Percentiles rank a stretch among this genome's conserved stretches.
phyloP scores from a whole-genome alignment of 2,113 vertebrate species.

The Strix aluco region DNA sequence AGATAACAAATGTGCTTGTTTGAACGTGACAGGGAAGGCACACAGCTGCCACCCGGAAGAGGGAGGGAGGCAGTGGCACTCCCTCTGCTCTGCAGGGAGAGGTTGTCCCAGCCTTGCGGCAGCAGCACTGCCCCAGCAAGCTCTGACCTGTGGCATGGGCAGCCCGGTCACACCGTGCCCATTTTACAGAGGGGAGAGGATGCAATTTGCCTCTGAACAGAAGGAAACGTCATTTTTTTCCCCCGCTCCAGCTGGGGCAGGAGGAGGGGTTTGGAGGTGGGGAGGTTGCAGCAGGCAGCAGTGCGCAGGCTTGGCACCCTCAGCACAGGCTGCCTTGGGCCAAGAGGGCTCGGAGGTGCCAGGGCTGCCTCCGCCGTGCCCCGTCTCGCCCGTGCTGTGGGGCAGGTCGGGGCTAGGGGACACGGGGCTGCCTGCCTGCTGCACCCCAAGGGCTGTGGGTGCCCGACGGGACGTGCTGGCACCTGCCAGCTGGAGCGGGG shows the following conservation, averaged over 20 bases:
- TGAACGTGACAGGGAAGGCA: fast-evolving
- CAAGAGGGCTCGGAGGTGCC: not conserved
- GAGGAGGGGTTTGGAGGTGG: not conserved
- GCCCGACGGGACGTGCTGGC: not conserved
- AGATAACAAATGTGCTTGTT: not conserved
- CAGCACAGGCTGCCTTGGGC: not conserved
- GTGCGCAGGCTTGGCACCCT: not conserved
- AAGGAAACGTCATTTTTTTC: not conserved
- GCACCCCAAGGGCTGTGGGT: not conserved
- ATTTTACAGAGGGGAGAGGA: not conserved
- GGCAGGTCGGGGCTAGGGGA: not conserved
- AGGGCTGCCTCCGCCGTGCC: not conserved
- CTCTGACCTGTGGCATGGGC: not conserved
- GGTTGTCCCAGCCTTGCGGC: not conserved
- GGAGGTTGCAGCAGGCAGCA: not conserved
- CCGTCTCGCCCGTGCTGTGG: not conserved
- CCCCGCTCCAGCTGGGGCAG: not conserved
- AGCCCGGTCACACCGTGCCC: not conserved
- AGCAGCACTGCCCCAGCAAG: not conserved
- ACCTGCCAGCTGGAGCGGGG: not conserved
- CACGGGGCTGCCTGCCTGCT: not conserved
- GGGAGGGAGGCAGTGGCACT: not conserved
- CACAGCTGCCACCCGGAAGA: not conserved
- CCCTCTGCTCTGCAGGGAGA: not conserved
- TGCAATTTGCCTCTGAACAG: not conserved